A percentile compares a stretch with the other conserved stretches of the same genome.
Evolutionary conservation across 2,888 invertebrate genomes (phyloP).

Genomic region (Lasioglossum pauxillum): DNA sequence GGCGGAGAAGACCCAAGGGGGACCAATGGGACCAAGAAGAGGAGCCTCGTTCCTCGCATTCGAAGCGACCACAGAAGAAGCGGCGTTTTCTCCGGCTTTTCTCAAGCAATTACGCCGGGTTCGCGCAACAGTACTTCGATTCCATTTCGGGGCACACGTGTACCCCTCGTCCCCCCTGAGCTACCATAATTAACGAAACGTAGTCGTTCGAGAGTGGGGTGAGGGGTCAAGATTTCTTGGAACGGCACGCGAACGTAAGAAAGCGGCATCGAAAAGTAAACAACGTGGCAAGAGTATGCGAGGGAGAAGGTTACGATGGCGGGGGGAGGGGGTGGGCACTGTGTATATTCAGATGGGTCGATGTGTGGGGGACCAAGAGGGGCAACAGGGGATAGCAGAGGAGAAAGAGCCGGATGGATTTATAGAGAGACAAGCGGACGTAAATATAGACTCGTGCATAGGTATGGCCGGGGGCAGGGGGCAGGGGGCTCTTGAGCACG

Average conservation of each 20-base stretch:
- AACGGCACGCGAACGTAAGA: slow-evolving; percentile 43
- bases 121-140: background rate
- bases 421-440: slow-evolving; percentile 58
- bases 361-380: slow-evolving; percentile 32
- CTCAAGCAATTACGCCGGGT: background rate
- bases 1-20: background rate
- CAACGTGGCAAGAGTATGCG: slow-evolving; percentile 11
- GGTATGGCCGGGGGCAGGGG: slow-evolving; percentile 18
- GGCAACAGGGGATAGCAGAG: slow-evolving; percentile 24
- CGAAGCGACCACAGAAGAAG: background rate
- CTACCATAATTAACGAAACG: background rate
- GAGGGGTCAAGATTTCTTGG: background rate
- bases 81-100: background rate
- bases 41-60: background rate
- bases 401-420: slow-evolving; percentile 45
- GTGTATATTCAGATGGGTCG: slow-evolving; percentile 42
- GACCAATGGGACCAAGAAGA: background rate
- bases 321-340: background rate
- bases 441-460: slow-evolving; percentile 61
- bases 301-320: background rate
- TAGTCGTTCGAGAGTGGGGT: background rate
- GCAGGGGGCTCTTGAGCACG: background rate
- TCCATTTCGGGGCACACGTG: background rate
- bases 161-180: background rate
- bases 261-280: slow-evolving; percentile 55